Conservation (phyloP, 2,113 vertebrate species). For the Osmerus eperlanus region DNA sequence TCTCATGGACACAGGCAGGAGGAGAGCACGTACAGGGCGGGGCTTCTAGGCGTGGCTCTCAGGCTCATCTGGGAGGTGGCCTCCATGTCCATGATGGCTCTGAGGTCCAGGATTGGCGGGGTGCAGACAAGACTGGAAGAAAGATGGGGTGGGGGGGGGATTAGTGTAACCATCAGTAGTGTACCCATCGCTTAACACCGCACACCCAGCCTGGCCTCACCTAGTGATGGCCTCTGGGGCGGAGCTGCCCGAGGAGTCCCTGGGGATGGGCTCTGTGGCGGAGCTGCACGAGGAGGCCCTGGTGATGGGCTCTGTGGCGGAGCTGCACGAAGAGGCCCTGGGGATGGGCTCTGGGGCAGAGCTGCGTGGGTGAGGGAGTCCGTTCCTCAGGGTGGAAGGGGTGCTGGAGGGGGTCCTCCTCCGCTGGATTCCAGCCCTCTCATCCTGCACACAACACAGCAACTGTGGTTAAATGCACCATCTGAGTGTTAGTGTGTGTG, state of each 20-base stretch:
- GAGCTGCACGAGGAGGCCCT: background rate
- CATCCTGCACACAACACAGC: constrained; percentile 56
- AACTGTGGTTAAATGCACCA: background rate
- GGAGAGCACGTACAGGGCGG: constrained; percentile 54
- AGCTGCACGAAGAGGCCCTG: constrained; percentile 53
- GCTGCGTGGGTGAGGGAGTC: constrained; percentile 47
- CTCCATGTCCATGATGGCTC: constrained; percentile 96
- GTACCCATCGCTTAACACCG: too few species aligned
- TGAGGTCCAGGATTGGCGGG: constrained; percentile 85
- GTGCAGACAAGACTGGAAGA: constrained; percentile 71
- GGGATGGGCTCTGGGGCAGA: constrained; percentile 78
- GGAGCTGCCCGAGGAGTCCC: background rate
- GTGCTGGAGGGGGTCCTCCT: constrained; percentile 63
- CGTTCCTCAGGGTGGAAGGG: constrained; percentile 70
- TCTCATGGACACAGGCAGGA: too few species aligned
- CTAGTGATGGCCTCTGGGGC: too few species aligned
- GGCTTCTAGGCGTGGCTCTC: constrained; percentile 81
- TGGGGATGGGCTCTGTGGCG: constrained; percentile 44
- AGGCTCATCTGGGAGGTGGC: constrained; percentile 75
- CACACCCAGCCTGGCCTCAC: too few species aligned
- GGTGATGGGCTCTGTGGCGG: constrained; percentile 59
- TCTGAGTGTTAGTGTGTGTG: background rate
- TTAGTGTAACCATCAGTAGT: too few species aligned
- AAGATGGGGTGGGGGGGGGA: background rate
- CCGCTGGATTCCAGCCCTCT: constrained; percentile 62